Evolutionary conservation across 2,113 vertebrate genomes (phyloP).

Genomic region (Glareola pratincola): DNA sequence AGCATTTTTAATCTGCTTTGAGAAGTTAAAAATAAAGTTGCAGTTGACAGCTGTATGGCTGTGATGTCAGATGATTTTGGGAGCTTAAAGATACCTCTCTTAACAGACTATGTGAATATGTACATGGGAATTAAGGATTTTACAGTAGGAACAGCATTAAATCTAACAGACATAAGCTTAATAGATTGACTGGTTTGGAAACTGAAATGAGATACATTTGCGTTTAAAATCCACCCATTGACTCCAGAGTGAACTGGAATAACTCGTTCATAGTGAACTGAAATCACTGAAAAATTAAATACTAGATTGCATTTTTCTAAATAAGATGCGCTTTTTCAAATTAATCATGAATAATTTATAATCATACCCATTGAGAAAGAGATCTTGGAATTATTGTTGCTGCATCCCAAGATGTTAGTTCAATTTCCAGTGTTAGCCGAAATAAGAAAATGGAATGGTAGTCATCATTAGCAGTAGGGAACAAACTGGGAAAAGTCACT

Average conservation of each 20-base stretch:
- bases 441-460: background rate
- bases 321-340: background rate
- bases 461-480: background rate
- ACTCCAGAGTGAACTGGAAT: background rate
- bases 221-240: background rate
- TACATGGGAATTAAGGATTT: background rate
- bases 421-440: background rate
- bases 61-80: background rate
- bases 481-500: background rate
- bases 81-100: background rate
- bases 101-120: background rate
- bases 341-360: background rate
- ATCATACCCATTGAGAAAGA: background rate
- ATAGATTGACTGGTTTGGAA: background rate
- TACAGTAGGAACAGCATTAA: background rate
- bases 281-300: background rate
- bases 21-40: background rate
- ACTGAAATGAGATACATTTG: background rate
- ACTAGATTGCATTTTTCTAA: background rate
- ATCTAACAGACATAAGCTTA: background rate
- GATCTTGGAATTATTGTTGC: background rate
- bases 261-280: background rate
- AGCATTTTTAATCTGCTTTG: background rate
- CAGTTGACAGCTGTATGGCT: background rate
- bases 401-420: background rate